These are phyloP conservation scores for Gerris lacustris DNA, from an alignment of 2,888 invertebrate species.

Conservation along the genomic window DNA sequence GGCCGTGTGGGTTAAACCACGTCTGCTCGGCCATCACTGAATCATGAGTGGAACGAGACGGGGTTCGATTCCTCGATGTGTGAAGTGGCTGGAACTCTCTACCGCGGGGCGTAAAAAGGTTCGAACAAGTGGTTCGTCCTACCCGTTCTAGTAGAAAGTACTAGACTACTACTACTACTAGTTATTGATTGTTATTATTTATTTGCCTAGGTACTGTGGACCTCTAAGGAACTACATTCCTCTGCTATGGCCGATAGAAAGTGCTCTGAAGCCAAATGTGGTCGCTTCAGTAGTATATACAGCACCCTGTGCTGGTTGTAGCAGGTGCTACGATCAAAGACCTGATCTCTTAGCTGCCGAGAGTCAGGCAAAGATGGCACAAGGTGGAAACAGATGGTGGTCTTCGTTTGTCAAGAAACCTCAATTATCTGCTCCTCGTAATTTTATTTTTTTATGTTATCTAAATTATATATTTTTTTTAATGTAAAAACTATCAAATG, in stretches of 20 bases:
- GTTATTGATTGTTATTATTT: too few species aligned
- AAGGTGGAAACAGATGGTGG: slow-evolving; percentile 38
- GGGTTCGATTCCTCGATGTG: too few species aligned
- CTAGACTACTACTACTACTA: too few species aligned
- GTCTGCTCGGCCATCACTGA: too few species aligned
- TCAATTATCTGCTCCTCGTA: not conserved
- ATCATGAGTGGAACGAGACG: too few species aligned
- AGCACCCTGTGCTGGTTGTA: slow-evolving; percentile 70
- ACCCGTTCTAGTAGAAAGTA: too few species aligned
- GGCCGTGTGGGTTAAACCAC: too few species aligned
- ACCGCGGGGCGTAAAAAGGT: too few species aligned
- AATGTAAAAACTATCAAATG: too few species aligned
- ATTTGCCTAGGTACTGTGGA: slow-evolving; percentile 38
- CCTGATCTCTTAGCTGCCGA: slow-evolving; percentile 27
- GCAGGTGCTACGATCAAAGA: slow-evolving; percentile 48
- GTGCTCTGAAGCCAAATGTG: slow-evolving; percentile 17
- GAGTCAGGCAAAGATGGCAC: slow-evolving; percentile 17
- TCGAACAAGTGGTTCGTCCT: too few species aligned
- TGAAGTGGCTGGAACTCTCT: too few species aligned
- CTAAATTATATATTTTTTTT: too few species aligned
- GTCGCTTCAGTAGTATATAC: slow-evolving; percentile 43
- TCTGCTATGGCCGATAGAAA: slow-evolving; percentile 52
- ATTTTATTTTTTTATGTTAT: not conserved
- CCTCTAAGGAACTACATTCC: slow-evolving; percentile 61
- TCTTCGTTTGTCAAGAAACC: slow-evolving; percentile 1